These are phyloP conservation scores for Hymenopus coronatus DNA, from an alignment of 2,888 invertebrate genomes.

Conservation along the genomic window DNA sequence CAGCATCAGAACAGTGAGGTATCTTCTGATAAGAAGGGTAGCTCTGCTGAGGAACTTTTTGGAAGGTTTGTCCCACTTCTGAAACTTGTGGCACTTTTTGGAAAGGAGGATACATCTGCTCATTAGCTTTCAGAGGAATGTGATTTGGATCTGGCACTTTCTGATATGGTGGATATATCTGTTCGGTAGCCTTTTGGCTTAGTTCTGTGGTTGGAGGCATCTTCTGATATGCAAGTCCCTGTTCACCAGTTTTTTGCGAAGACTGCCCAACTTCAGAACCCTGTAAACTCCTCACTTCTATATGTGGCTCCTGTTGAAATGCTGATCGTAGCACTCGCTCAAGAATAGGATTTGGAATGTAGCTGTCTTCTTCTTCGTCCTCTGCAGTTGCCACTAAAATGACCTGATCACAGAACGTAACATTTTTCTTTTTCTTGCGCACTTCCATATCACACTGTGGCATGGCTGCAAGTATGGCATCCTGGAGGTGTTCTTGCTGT, in stretches of 20 bases:
- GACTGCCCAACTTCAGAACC: slow-evolving; percentile 44
- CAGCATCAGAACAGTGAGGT: neutral
- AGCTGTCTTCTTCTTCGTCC: slow-evolving; percentile 86
- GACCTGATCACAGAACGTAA: slow-evolving; percentile 93
- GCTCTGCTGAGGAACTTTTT: neutral
- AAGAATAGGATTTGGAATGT: slow-evolving; percentile 86
- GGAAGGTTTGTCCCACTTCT: neutral
- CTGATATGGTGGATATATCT: slow-evolving; percentile 42
- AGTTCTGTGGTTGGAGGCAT: neutral
- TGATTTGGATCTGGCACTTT: slow-evolving; percentile 37
- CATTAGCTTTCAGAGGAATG: slow-evolving; percentile 43
- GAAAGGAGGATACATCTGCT: slow-evolving; percentile 38
- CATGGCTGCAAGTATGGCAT: neutral
- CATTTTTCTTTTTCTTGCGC: slow-evolving; percentile 81
- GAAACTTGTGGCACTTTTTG: neutral
- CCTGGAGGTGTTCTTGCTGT: neutral
- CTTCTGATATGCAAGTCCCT: slow-evolving; percentile 16
- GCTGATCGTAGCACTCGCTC: slow-evolving; percentile 82
- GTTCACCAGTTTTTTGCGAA: slow-evolving; percentile 17
- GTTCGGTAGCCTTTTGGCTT: slow-evolving; percentile 34
- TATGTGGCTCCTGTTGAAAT: slow-evolving; percentile 45
- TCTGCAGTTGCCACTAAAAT: slow-evolving; percentile 90
- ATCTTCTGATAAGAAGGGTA: neutral
- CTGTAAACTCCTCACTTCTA: slow-evolving; percentile 50
- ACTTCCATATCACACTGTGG: slow-evolving; percentile 40